A percentile compares a stretch with the other conserved stretches of the same genome.
Evolutionary conservation across 2,113 vertebrate species (phyloP).

Genomic region (Clinocottus analis): DNA sequence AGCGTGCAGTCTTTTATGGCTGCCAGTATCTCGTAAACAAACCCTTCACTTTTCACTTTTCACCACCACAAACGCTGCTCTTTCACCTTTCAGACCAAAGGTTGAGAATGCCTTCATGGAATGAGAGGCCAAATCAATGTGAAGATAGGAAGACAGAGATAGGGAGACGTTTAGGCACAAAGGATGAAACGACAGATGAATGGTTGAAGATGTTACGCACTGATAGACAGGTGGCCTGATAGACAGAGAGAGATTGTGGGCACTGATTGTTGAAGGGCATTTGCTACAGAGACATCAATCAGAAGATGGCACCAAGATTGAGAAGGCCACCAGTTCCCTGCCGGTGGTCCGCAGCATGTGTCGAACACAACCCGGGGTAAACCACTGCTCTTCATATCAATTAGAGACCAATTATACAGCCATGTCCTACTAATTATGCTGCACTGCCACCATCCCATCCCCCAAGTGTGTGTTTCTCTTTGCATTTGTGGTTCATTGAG

Average conservation of each 20-base stretch:
- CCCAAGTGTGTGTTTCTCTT: slow-evolving; percentile 50
- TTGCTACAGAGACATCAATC: slow-evolving; percentile 71
- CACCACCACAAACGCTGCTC: slow-evolving; percentile 35
- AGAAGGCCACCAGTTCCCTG: slow-evolving; percentile 44
- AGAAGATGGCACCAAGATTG: slow-evolving; percentile 55
- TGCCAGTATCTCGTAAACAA: slow-evolving; percentile 49
- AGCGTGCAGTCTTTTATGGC: slow-evolving; percentile 31
- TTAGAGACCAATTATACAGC: slow-evolving; percentile 76
- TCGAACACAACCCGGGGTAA: slow-evolving; percentile 56
- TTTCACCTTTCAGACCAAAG: slow-evolving; percentile 54
- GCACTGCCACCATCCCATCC: slow-evolving; percentile 33
- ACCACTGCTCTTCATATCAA: slow-evolving; percentile 71
- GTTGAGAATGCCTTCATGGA: slow-evolving; percentile 55
- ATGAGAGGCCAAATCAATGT: slow-evolving; percentile 45
- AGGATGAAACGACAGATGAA: slow-evolving; percentile 64
- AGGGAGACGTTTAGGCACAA: slow-evolving; percentile 55
- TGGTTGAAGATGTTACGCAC: slow-evolving; percentile 57
- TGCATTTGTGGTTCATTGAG: slow-evolving; percentile 50
- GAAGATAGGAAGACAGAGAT: slow-evolving; percentile 57
- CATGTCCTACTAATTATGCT: slow-evolving; percentile 76
- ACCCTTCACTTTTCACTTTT: slow-evolving; percentile 34
- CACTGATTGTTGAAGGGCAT: slow-evolving; percentile 71
- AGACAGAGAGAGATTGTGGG: slow-evolving; percentile 51
- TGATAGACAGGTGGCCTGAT: slow-evolving; percentile 63
- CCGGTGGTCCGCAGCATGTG: slow-evolving; percentile 45